A percentile compares a stretch with the other conserved stretches of the same genome.
phyloP scores from a whole-genome alignment of 2,888 invertebrate genomes.

The Papilio gigon region DNA sequence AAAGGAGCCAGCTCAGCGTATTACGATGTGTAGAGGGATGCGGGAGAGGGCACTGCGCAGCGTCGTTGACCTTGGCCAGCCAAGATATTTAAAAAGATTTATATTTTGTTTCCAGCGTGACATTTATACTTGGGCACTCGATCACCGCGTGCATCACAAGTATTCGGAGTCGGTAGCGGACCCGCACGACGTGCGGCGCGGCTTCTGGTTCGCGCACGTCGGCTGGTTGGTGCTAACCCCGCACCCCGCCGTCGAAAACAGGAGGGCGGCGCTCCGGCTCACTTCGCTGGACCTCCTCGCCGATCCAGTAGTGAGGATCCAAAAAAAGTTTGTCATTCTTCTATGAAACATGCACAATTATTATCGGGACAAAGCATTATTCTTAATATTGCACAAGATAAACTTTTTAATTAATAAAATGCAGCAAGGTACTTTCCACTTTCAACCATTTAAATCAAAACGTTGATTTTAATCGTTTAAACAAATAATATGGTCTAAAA shows the following conservation, averaged over 20 bases:
- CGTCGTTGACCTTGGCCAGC: no score
- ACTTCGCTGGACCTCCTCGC: slow-evolving; percentile 88
- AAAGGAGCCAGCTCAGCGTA: no score
- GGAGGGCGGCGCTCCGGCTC: slow-evolving; percentile 78
- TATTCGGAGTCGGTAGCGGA: slow-evolving; percentile 94
- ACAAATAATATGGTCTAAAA: no score
- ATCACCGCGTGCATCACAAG: slow-evolving; percentile 94
- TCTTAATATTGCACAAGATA: no score
- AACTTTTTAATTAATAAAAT: no score
- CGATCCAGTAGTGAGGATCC: slow-evolving; percentile 89
- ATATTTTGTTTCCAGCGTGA: slow-evolving; percentile 83
- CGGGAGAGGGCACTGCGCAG: no score
- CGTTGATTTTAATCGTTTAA: no score
- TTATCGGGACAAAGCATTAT: no score
- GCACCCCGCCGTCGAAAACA: slow-evolving; percentile 88
- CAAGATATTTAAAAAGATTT: no score
- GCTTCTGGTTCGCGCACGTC: slow-evolving; percentile 95
- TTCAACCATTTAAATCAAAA: no score
- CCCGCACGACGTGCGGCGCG: slow-evolving; percentile 91
- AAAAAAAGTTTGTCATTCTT: slow-evolving; percentile 81
- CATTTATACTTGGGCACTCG: slow-evolving; percentile 93
- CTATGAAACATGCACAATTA: not conserved
- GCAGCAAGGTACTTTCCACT: no score
- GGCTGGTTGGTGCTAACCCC: slow-evolving; percentile 95
- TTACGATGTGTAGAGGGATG: no score